Evolutionary conservation across 2,888 invertebrate species (phyloP).

Genomic region (Microchrysa polita): DNA sequence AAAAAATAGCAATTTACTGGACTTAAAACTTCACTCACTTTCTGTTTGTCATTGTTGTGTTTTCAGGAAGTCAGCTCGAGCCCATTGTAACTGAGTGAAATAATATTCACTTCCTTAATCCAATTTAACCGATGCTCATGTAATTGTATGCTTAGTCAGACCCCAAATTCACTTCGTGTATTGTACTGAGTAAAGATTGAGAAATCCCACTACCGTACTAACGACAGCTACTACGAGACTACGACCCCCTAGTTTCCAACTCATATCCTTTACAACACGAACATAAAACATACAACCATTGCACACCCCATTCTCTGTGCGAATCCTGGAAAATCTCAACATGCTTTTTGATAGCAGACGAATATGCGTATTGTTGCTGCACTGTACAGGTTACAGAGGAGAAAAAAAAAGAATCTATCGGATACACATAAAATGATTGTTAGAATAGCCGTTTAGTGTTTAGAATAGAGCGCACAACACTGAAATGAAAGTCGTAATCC

Average conservation of each 20-base stretch:
- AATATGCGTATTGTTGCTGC: not conserved
- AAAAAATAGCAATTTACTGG: not conserved
- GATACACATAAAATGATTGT: conserved; percentile 5
- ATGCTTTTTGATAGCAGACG: no score
- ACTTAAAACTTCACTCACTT: not conserved
- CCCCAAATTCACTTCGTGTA: not conserved
- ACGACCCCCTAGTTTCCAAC: not conserved
- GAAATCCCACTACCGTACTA: not conserved
- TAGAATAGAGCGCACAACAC: not conserved
- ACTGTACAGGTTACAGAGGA: not conserved
- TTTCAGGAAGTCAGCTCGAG: not conserved
- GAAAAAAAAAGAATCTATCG: not conserved
- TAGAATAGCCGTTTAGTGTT: conserved; percentile 8
- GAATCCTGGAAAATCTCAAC: not conserved
- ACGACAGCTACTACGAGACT: no score
- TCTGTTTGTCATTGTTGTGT: conserved; percentile 3
- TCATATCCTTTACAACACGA: not conserved
- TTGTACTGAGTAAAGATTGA: not conserved
- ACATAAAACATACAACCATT: not conserved
- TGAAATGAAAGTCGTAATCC: conserved; percentile 3
- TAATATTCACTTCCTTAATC: conserved; percentile 31
- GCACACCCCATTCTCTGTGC: not conserved
- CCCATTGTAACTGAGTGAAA: conserved; percentile 1
- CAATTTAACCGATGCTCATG: conserved; percentile 12
- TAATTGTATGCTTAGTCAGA: conserved; percentile 33